phyloP scores from a whole-genome alignment of 2,888 invertebrate genomes.

The Trachelus iudaicus region DNA sequence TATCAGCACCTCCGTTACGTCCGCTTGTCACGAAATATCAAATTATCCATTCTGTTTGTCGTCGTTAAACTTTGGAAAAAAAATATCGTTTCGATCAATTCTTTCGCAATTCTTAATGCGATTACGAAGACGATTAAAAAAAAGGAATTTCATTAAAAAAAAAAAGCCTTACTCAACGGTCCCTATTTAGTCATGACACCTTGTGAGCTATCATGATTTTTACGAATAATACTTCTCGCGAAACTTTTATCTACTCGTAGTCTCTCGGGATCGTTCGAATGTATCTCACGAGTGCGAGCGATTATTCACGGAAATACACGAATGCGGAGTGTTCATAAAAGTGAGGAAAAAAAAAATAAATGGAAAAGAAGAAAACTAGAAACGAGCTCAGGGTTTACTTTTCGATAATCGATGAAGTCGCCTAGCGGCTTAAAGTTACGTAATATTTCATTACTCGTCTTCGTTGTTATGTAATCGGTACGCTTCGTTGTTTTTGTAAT shows the following conservation, averaged over 20 bases:
- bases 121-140: slow-evolving; percentile 14
- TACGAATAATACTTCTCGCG: slow-evolving; percentile 14
- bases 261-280: not conserved
- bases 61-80: slow-evolving; percentile 12
- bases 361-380: not conserved
- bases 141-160: slow-evolving; percentile 14
- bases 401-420: not conserved
- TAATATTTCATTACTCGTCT: not conserved
- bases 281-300: not conserved
- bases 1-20: not conserved
- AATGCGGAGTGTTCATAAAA: not conserved
- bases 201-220: slow-evolving; percentile 6
- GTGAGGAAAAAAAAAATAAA: not conserved
- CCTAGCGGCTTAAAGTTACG: not conserved
- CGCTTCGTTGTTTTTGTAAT: not conserved
- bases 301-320: not conserved
- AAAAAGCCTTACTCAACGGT: slow-evolving; percentile 11
- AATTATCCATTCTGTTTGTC: slow-evolving; percentile 5
- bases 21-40: not conserved
- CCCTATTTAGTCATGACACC: slow-evolving; percentile 14
- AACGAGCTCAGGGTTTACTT: not conserved
- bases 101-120: slow-evolving; percentile 16
- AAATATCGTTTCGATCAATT: slow-evolving; percentile 5
- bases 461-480: not conserved
- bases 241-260: slow-evolving; percentile 26